These are phyloP conservation scores for Struthio camelus DNA, from an alignment of 2,113 vertebrate species.

Conservation along the genomic window DNA sequence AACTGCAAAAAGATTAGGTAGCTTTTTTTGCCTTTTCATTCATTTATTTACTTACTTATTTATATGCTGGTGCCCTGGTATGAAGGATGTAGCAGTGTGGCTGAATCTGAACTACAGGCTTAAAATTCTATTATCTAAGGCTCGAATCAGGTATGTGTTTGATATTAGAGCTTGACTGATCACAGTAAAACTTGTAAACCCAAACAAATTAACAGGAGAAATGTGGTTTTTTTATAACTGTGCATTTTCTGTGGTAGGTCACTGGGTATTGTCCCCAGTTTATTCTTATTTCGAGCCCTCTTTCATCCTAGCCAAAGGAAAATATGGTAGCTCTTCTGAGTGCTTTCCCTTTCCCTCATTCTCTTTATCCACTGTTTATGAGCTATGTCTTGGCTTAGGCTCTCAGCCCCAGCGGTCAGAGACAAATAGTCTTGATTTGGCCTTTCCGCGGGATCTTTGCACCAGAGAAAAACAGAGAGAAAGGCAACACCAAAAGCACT, in stretches of 20 bases:
- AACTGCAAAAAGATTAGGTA: not conserved
- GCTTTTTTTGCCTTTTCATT: not conserved
- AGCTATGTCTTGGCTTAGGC: not conserved
- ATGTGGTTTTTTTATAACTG: not conserved
- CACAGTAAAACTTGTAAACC: not conserved
- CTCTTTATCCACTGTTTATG: constrained; percentile 27
- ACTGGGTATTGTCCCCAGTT: not conserved
- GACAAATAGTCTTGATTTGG: constrained; percentile 21
- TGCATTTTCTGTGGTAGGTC: not conserved
- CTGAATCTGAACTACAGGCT: not conserved
- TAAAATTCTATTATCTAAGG: not conserved
- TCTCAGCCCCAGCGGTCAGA: not conserved
- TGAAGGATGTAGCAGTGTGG: not conserved
- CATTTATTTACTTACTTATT: not conserved
- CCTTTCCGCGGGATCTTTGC: not conserved
- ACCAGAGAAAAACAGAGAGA: not conserved
- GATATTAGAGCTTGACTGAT: not conserved
- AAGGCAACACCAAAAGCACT: constrained; percentile 21
- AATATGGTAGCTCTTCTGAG: not conserved
- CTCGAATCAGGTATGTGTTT: constrained; percentile 43
- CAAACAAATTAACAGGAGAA: not conserved
- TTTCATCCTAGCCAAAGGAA: not conserved
- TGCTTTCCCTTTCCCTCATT: not conserved
- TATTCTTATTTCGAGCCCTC: not conserved
- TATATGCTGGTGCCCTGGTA: not conserved